Base-by-base conservation (phyloP, 2,113 vertebrate genomes). In the zebrafish (Danio rerio) region DNA sequence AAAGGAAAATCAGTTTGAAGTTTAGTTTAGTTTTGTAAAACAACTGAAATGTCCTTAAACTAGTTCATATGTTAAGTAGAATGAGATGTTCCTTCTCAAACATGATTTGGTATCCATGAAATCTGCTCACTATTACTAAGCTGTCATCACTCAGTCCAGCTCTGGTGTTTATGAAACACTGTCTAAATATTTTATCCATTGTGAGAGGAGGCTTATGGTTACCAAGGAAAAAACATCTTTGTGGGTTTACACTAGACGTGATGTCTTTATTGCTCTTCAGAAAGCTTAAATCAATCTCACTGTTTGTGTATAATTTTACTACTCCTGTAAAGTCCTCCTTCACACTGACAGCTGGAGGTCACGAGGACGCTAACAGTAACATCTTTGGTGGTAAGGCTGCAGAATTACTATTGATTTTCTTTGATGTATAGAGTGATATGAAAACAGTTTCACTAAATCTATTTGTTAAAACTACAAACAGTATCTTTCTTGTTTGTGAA, bases 121-220 rank as follows among this genome's bases (percentile, higher is more conserved):
- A 45, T 40, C 65, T 59, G 12, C 7, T 55, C 40, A 11, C 68
- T 71, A 47, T 43, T 47, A 42, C 42, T 69, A 2, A 80, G 42
- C n/a, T 21, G n/a, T 71, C 69, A 69, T 11, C 16, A 45, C 11
- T 16, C 81, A 20, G 43, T 66, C 40, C 16, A 58, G 40, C 62
- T 21, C 16, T 6, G 1, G 16, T 61, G 62, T 76, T 74, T 80
- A 80, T 58, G 45, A 47, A 16, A 52, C 18, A 63, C 45, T 78
- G 65, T 83, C 53, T 71, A 81, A 84, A 84, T 78, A 65, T 78
- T 83, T 61, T 43, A 45, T 12, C 47, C 47, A 66, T 21, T 63
- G 65, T 61, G n/a, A 71, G 20, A 71, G 20, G 20, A 52, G n/a
- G 65, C 75, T 71, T 18, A 78, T 56, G 59, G 65, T 59, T 70